Percentiles rank a stretch among this genome's conserved stretches.
Conservation (phyloP, 2,888 invertebrate species). For the Holacanthella duospinosa region DNA sequence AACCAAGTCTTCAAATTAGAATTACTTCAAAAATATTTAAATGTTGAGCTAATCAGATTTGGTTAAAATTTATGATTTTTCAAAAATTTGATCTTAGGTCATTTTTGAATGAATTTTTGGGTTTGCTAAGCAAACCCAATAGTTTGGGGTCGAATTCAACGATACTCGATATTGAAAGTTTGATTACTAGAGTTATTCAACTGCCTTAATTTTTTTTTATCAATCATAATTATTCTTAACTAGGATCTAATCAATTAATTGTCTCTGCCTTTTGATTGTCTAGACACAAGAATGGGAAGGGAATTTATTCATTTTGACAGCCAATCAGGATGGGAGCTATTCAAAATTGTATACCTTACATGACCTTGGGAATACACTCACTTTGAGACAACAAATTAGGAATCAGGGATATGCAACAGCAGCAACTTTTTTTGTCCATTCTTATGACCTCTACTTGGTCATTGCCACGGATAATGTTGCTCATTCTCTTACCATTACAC, state of each 20-base stretch:
- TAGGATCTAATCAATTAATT: neutral
- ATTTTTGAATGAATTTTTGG: no score
- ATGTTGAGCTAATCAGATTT: no score
- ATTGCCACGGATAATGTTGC: slow-evolving; percentile 26
- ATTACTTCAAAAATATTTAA: no score
- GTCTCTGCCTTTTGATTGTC: slow-evolving; percentile 3
- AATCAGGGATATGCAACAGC: slow-evolving; percentile 22
- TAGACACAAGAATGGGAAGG: slow-evolving; percentile 25
- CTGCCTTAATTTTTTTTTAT: neutral
- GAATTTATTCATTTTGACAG: slow-evolving; percentile 21
- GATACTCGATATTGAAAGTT: no score
- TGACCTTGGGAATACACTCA: neutral
- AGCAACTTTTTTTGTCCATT: slow-evolving; percentile 25
- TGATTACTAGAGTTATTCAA: neutral
- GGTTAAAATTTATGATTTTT: no score
- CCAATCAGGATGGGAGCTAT: slow-evolving; percentile 15
- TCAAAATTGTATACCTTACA: slow-evolving; percentile 23
- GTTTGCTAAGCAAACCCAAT: no score
- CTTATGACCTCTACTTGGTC: slow-evolving; percentile 22
- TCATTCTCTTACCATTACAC: slow-evolving; percentile 27
- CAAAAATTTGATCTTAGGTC: no score
- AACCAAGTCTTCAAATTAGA: no score
- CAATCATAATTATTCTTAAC: neutral
- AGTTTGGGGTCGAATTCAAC: no score
- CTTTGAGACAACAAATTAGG: slow-evolving; percentile 28